A percentile compares a stretch with the other conserved stretches of the same genome.
These are phyloP conservation scores for Lepidonotus clava DNA, from an alignment of 2,888 invertebrate species.

Conservation along the genomic window DNA sequence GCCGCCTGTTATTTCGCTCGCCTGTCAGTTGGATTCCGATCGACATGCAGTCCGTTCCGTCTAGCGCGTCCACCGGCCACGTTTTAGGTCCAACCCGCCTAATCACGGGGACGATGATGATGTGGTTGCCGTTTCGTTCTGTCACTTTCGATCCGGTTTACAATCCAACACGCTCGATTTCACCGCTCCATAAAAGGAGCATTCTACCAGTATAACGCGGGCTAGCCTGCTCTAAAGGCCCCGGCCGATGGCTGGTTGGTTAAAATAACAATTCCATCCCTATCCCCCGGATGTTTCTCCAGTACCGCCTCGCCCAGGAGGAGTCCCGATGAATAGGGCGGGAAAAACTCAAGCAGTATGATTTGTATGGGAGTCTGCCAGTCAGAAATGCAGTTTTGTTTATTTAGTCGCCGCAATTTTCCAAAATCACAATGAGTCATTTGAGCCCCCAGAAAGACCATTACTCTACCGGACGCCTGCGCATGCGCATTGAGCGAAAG, in stretches of 20 bases:
- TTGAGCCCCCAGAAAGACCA: slow-evolving; percentile 2
- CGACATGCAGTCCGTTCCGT: slow-evolving; percentile 37
- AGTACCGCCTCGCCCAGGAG: not conserved
- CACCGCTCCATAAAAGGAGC: slow-evolving; percentile 36
- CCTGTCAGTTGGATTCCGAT: slow-evolving; percentile 35
- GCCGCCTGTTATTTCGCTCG: slow-evolving; percentile 31
- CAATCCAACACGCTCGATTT: slow-evolving; percentile 39
- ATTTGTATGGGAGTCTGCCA: not conserved
- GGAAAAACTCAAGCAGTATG: not conserved
- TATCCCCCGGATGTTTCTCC: slow-evolving; percentile 32
- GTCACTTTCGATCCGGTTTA: slow-evolving; percentile 46
- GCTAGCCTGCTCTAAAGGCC: slow-evolving; percentile 10
- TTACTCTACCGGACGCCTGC: too few relatives aligned
- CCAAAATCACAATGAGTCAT: slow-evolving; percentile 26
- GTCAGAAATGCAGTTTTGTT: slow-evolving; percentile 11
- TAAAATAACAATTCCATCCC: slow-evolving; percentile 24
- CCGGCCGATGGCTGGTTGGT: slow-evolving; percentile 7
- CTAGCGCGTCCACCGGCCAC: slow-evolving; percentile 9
- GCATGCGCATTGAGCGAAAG: too few relatives aligned
- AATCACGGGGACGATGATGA: slow-evolving; percentile 31
- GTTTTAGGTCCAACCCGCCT: slow-evolving; percentile 26
- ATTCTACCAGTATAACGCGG: slow-evolving; percentile 24
- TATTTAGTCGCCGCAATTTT: slow-evolving; percentile 26
- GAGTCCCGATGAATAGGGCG: not conserved
- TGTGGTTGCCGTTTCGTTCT: slow-evolving; percentile 45